Percentiles rank a stretch among this genome's conserved stretches.
These are phyloP conservation scores for Triplophysa yarkandensis DNA, from an alignment of 2,797 vertebrate species.

Conservation along the genomic window DNA sequence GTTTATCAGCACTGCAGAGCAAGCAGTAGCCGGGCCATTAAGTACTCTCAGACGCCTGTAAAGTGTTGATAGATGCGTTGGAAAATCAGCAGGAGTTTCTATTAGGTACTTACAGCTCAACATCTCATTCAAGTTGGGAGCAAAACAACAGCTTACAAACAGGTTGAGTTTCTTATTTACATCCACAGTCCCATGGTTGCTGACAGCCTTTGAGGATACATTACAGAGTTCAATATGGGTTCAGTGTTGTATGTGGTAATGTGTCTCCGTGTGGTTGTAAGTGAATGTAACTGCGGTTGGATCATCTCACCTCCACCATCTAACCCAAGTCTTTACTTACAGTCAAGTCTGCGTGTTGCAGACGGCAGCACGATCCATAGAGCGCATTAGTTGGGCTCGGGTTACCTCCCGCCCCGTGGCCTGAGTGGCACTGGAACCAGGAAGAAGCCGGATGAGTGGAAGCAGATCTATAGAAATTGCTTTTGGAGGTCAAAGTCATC, in stretches of 20 bases:
- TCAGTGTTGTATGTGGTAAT: conserved; percentile 36
- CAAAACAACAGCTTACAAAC: not conserved
- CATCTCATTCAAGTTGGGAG: conserved; percentile 16
- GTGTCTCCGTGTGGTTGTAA: conserved; percentile 19
- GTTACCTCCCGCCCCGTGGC: conserved; percentile 64
- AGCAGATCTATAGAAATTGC: conserved; percentile 70
- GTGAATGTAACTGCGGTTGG: conserved; percentile 35
- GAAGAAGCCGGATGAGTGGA: conserved; percentile 44
- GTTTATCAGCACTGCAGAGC: not conserved
- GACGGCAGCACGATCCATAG: conserved; percentile 76
- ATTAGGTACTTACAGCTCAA: conserved; percentile 3
- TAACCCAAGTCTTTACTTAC: conserved; percentile 51
- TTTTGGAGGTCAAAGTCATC: conserved; percentile 71
- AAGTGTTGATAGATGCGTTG: conserved; percentile 51
- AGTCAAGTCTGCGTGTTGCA: conserved; percentile 52
- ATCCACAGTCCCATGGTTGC: not conserved
- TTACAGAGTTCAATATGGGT: conserved; percentile 19
- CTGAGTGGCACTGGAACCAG: conserved; percentile 56
- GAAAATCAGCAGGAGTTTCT: conserved; percentile 57
- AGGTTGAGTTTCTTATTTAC: no score
- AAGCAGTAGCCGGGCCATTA: conserved; percentile 44
- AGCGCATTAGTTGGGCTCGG: conserved; percentile 74
- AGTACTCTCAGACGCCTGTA: conserved; percentile 69
- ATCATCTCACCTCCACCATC: conserved; percentile 54
- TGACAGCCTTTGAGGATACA: conserved; percentile 7